Evolutionary conservation across 1,140 invertebrate genomes (phyloP).

Genomic region (Zaprionus ghesquierei): DNA sequence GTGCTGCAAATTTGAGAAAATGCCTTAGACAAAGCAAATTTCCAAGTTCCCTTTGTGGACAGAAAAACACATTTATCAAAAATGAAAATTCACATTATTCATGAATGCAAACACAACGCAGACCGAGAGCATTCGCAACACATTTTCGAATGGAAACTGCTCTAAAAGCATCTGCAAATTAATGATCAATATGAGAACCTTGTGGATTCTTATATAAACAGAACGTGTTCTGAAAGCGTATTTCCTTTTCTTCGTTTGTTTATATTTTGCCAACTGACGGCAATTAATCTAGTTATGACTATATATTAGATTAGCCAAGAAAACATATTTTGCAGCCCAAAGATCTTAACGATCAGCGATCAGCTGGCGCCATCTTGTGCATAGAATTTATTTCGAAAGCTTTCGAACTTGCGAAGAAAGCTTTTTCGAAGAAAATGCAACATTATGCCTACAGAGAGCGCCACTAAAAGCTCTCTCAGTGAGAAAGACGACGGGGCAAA

Average conservation of each 20-base stretch:
- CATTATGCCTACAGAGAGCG: constrained; percentile 43
- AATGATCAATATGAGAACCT: constrained; percentile 16
- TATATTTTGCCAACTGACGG: constrained; percentile 2
- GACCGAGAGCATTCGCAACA: background rate
- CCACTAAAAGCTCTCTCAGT: constrained; percentile 24
- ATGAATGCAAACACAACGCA: background rate
- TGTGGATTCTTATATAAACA: constrained; percentile 31
- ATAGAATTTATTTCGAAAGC: constrained; percentile 19
- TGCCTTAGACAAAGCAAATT: background rate
- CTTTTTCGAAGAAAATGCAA: constrained; percentile 43
- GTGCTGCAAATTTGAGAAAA: background rate
- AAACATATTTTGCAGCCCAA: background rate
- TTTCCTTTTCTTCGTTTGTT: constrained; percentile 10
- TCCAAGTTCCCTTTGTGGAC: background rate
- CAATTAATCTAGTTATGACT: constrained; percentile 11
- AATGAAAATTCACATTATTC: background rate
- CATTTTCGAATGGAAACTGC: background rate
- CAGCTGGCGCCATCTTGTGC: constrained; percentile 54
- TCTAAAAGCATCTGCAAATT: background rate
- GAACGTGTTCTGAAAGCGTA: constrained; percentile 22
- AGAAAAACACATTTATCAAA: background rate
- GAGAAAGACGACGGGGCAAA: background rate
- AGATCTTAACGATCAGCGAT: constrained; percentile 13
- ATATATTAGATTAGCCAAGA: background rate
- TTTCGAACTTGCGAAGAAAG: constrained; percentile 33